Conservation (phyloP, 2,888 invertebrate genomes). For the Meloe dianella region DNA sequence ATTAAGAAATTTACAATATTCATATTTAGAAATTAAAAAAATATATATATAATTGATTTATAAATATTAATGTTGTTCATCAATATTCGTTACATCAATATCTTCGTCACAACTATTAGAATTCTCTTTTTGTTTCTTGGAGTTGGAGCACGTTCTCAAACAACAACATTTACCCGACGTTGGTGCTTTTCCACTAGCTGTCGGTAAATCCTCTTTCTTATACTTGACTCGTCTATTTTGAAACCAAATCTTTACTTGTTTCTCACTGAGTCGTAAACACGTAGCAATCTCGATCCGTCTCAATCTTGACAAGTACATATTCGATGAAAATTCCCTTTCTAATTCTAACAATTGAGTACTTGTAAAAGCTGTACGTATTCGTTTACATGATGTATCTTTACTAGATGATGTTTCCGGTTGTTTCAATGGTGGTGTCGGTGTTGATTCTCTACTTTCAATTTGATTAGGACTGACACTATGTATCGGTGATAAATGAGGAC, state of each 20-base stretch:
- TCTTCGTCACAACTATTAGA: constrained; percentile 55
- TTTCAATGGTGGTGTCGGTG: constrained; percentile 63
- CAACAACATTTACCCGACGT: constrained; percentile 61
- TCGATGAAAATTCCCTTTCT: constrained; percentile 86
- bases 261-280: constrained; percentile 84
- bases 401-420: constrained; percentile 60
- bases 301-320: constrained; percentile 89
- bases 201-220: constrained; percentile 84
- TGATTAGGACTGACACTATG: constrained; percentile 39
- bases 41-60: constrained; percentile 21
- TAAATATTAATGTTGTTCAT: constrained; percentile 44
- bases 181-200: constrained; percentile 30
- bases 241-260: constrained; percentile 96
- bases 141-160: constrained; percentile 58
- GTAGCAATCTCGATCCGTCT: constrained; percentile 93
- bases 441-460: constrained; percentile 62
- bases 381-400: constrained; percentile 75
- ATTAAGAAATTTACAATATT: constrained; percentile 23
- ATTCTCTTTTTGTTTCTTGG: constrained; percentile 45
- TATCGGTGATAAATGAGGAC: constrained; percentile 35
- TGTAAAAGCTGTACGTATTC: constrained; percentile 93
- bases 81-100: constrained; percentile 55
- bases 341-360: constrained; percentile 86
- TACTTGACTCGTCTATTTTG: constrained; percentile 92
- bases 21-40: constrained; percentile 27